Percentiles rank a stretch among this genome's conserved stretches.
Conservation (phyloP, 2,888 invertebrate genomes). For the Orchestes rusci region DNA sequence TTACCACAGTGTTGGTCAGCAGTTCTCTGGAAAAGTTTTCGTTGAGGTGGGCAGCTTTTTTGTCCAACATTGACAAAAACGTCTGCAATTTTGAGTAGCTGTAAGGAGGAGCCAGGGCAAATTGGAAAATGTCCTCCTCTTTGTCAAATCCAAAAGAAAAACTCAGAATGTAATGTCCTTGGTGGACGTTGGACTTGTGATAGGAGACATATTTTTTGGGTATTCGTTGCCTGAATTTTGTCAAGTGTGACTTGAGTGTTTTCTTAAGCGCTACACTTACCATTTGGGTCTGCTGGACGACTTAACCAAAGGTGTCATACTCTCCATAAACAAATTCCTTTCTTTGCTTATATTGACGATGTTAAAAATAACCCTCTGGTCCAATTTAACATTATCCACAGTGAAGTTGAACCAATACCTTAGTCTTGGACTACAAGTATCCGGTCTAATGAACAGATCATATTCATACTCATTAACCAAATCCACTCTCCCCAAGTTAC, state of each 20-base stretch:
- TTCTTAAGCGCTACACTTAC: constrained; percentile 50
- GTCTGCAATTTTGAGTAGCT: constrained; percentile 88
- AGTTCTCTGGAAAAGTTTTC: constrained; percentile 62
- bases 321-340: constrained; percentile 78
- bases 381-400: constrained; percentile 88
- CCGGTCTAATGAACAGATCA: constrained; percentile 91
- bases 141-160: constrained; percentile 92
- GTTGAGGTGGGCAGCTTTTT: constrained; percentile 48
- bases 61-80: constrained; percentile 69
- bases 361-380: constrained; percentile 96
- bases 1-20: constrained; percentile 59
- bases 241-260: background rate
- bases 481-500: constrained; percentile 93
- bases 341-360: constrained; percentile 94
- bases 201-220: constrained; percentile 82
- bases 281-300: constrained; percentile 87
- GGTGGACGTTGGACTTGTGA: constrained; percentile 82
- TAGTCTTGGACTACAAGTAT: constrained; percentile 89
- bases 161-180: constrained; percentile 85
- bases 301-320: constrained; percentile 91
- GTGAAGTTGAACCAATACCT: constrained; percentile 98
- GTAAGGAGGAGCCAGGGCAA: constrained; percentile 89
- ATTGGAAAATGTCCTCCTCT: constrained; percentile 93
- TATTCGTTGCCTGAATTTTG: constrained; percentile 61
- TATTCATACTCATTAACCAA: constrained; percentile 91